Evolutionary conservation across 2,797 vertebrate species (phyloP), one percentile per base, ranked within the genome.

Genomic region (Onychomys torridus): DNA sequence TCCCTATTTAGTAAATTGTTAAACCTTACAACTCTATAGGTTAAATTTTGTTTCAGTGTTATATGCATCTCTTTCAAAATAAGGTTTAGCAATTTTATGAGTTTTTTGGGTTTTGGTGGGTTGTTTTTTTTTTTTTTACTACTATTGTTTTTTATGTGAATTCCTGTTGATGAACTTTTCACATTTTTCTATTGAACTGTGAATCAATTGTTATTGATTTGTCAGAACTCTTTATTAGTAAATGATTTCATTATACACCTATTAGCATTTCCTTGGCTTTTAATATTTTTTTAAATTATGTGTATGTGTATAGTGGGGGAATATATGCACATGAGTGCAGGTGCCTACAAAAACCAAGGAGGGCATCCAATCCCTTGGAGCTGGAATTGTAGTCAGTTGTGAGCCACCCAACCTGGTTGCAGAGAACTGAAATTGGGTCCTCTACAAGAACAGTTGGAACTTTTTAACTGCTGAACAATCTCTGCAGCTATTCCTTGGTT

Each of bases 61-160:
- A 73, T 90, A 83, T 71, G 6, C 12, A 37, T 76, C 83, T 77
- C 73, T 93, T 94, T 81, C 82, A 69, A 6, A 87, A 67, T 92
- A 92, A 65, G 23, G 6, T 69, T 71, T 90, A 86, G 11, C 37
- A 88, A 25, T 77, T 95, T 90, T 67, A 40, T 12, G 57, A 75
- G 83, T 87, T 73, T 81, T 67, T 94, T 96, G 52, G 14, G 52
- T 3, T 52, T 52, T 14, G n/a, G n/a, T n/a, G n/a, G 78, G 86
- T 83, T 73, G 76, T 83, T 67, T 91, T 34, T 57, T 93, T 96
- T 96, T 83, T 93, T 71, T 83, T 83, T 52, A 14, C 25, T 75
- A 13, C 55, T 94, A 94, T 96, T 81, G 7, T 82, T 93, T 71
- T 96, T 87, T 75, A 37, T 91, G 46, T 95, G 78, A 71, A 43